phyloP scores from a whole-genome alignment of 2,113 vertebrate genomes.

The Plecotus auritus region DNA sequence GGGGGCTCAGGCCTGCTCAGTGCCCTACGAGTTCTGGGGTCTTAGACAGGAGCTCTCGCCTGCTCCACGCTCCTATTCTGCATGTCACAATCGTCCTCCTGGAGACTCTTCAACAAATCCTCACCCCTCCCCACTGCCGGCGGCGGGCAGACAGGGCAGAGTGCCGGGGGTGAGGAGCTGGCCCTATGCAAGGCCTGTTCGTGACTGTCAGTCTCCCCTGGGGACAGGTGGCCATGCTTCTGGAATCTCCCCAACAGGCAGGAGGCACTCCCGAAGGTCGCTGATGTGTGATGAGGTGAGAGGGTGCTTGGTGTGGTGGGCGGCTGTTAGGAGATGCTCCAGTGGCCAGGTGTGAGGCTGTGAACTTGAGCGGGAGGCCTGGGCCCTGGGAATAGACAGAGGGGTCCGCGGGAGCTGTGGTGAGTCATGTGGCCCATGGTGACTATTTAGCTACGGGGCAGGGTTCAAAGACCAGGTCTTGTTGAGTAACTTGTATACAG shows the following conservation, averaged over 20 bases:
- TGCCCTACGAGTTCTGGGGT: accelerated
- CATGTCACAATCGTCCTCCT: not conserved
- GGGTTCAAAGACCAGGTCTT: not conserved
- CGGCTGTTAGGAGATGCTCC: not conserved
- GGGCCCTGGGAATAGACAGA: not conserved
- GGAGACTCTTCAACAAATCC: not conserved
- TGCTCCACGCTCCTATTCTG: not conserved
- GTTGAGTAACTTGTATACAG: not conserved
- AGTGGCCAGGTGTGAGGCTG: not conserved
- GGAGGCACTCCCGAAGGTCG: accelerated
- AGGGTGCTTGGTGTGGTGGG: not conserved
- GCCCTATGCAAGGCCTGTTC: accelerated
- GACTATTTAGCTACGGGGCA: not conserved
- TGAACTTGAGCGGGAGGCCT: not conserved
- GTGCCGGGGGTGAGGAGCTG: not conserved
- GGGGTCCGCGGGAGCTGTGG: accelerated
- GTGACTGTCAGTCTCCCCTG: not conserved
- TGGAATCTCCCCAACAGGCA: not conserved
- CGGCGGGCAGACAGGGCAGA: too few species aligned
- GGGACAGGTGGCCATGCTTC: not conserved
- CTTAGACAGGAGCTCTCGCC: not conserved
- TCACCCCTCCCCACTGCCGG: not conserved
- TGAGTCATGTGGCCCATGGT: not conserved
- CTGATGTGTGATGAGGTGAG: not conserved
- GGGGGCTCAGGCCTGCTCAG: not conserved